phyloP scores from a whole-genome alignment of 2,888 invertebrate species.

The Slavum lentiscoides region DNA sequence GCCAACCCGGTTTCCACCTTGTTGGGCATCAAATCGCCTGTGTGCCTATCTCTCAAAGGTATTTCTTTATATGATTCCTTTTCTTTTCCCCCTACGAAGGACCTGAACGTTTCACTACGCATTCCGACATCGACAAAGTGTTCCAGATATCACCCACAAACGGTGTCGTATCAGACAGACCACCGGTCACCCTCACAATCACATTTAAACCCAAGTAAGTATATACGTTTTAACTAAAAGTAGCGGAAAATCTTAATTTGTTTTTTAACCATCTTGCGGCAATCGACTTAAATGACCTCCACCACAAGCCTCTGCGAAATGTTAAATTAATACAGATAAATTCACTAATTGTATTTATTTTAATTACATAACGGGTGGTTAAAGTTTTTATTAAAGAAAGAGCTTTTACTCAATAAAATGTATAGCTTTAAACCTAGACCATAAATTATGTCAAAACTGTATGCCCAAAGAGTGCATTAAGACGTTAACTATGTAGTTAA shows the following conservation, averaged over 20 bases:
- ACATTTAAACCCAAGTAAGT: slow-evolving; percentile 40
- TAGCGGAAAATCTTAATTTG: too few species aligned
- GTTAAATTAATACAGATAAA: too few species aligned
- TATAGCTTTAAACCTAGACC: neutral
- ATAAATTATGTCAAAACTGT: slow-evolving; percentile 3
- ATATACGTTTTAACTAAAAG: neutral
- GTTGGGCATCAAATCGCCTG: slow-evolving; percentile 32
- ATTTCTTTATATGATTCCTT: neutral
- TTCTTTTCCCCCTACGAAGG: neutral
- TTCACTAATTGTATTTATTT: too few species aligned
- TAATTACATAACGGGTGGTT: too few species aligned
- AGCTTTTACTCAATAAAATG: neutral
- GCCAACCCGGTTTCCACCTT: slow-evolving; percentile 33
- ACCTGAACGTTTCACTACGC: neutral
- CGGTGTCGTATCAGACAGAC: neutral
- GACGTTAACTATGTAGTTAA: neutral
- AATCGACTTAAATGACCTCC: neutral
- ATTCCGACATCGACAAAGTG: neutral
- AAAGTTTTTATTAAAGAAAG: neutral
- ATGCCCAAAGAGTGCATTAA: neutral
- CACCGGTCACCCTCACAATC: neutral
- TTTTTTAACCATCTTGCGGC: too few species aligned
- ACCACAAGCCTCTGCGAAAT: too few species aligned
- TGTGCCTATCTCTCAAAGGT: neutral
- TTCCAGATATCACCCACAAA: slow-evolving; percentile 23